These are phyloP conservation scores for Blennius ocellaris DNA, from an alignment of 2,113 vertebrate species.

Conservation along the genomic window DNA sequence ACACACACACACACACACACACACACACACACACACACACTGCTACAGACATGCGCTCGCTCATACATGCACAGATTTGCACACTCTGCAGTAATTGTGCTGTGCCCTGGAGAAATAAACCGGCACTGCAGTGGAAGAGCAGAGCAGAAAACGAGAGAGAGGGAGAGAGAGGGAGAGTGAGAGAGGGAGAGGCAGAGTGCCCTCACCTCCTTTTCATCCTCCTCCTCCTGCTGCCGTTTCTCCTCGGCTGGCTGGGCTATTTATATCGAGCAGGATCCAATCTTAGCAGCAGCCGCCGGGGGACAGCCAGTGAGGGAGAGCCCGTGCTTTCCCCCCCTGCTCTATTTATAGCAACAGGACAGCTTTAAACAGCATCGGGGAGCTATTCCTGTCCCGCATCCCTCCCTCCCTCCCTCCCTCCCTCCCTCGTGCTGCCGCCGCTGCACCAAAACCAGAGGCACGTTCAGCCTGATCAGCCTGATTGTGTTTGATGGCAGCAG, in stretches of 20 bases:
- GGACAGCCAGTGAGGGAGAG: constrained; percentile 76
- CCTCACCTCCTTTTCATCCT: not conserved
- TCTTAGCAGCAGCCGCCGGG: constrained; percentile 77
- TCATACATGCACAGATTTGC: constrained; percentile 11
- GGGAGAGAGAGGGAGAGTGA: no score
- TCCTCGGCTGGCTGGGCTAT: constrained; percentile 70
- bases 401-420: not conserved
- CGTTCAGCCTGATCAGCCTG: no score
- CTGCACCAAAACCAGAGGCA: no score
- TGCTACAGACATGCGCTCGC: no score
- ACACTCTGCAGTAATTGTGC: constrained; percentile 43
- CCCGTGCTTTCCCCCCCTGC: constrained; percentile 70
- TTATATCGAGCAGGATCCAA: constrained; percentile 81
- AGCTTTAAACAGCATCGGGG: constrained; percentile 69
- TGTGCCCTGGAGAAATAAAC: constrained; percentile 34
- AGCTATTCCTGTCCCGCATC: constrained; percentile 75
- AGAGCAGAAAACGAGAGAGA: constrained; percentile 35
- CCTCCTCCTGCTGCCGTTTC: constrained; percentile 2
- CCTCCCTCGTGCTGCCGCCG: constrained; percentile 20
- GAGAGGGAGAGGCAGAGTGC: no score
- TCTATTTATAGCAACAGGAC: constrained; percentile 80
- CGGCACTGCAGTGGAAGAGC: constrained; percentile 50
- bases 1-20: no score
- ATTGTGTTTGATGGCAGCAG: no score
- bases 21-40: no score